Evolutionary conservation across 2,888 invertebrate genomes (phyloP).

Genomic region (Colostygia pectinataria): DNA sequence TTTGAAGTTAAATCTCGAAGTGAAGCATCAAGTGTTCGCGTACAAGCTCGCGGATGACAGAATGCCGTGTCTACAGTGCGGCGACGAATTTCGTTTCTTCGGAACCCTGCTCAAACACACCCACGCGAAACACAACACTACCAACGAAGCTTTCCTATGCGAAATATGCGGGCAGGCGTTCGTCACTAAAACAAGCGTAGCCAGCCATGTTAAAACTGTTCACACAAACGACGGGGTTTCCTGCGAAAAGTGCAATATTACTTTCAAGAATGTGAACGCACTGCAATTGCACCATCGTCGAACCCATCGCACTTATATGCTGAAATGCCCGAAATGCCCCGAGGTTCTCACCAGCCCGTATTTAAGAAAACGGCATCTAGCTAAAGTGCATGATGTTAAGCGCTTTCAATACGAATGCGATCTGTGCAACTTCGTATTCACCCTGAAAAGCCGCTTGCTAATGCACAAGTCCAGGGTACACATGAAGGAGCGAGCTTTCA

Average conservation of each 20-base stretch:
- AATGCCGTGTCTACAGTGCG: conserved; percentile 54
- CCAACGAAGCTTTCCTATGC: conserved; percentile 47
- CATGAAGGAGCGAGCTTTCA: conserved; percentile 57
- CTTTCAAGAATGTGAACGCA: conserved; percentile 43
- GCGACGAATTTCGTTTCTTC: conserved; percentile 53
- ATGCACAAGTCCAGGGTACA: conserved; percentile 62
- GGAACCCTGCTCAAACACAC: conserved; percentile 51
- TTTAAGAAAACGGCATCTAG: conserved; percentile 61
- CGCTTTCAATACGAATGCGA: conserved; percentile 60
- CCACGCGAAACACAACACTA: conserved; percentile 51
- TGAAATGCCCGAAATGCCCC: conserved; percentile 63
- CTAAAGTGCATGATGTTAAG: conserved; percentile 60
- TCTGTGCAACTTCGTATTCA: conserved; percentile 56
- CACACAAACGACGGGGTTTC: conserved; percentile 43
- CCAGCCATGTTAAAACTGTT: conserved; percentile 53
- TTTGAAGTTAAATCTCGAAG: conserved; percentile 42
- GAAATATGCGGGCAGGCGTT: conserved; percentile 67
- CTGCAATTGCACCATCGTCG: conserved; percentile 41
- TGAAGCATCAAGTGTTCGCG: conserved; percentile 40
- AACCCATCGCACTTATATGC: conserved; percentile 28
- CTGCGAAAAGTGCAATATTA: conserved; percentile 46
- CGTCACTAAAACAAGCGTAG: conserved; percentile 51
- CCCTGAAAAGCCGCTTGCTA: conserved; percentile 50
- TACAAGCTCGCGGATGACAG: conserved; percentile 52
- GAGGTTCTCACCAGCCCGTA: conserved; percentile 56